These are phyloP conservation scores for Petrocephalus schoutedeni DNA, from an alignment of 2,797 vertebrate species.

Conservation along the genomic window DNA sequence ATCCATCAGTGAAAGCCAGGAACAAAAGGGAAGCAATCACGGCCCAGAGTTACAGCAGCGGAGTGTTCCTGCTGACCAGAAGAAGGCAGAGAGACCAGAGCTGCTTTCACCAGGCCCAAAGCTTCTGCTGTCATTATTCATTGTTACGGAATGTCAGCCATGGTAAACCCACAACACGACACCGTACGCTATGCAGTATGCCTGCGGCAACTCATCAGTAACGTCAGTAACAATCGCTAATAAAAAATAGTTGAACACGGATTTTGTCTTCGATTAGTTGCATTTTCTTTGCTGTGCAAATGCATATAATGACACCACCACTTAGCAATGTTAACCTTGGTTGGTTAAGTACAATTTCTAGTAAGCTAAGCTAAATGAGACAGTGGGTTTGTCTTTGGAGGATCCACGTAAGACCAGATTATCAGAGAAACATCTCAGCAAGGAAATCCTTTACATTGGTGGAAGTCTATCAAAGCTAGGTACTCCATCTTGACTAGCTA, in stretches of 20 bases:
- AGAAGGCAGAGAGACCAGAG: background rate
- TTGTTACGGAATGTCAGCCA: background rate
- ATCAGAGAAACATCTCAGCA: background rate
- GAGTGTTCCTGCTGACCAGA: background rate
- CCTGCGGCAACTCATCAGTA: background rate
- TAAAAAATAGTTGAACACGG: background rate
- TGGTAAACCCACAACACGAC: background rate
- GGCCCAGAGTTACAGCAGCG: background rate
- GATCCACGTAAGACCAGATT: background rate
- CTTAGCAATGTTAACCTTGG: background rate
- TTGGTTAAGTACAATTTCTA: background rate
- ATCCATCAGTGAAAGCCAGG: background rate
- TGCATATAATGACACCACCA: background rate
- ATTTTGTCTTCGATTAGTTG: background rate
- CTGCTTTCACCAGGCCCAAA: background rate
- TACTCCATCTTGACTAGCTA: background rate
- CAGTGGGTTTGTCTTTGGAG: background rate
- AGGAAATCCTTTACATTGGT: background rate
- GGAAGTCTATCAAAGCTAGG: background rate
- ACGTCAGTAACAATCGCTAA: background rate
- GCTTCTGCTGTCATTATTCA: background rate
- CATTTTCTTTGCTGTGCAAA: background rate
- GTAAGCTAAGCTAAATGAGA: background rate
- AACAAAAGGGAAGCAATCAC: background rate
- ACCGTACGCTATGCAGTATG: background rate